Evolutionary conservation across 2,113 vertebrate genomes (phyloP).

Genomic region (Catharus fuscescens): DNA sequence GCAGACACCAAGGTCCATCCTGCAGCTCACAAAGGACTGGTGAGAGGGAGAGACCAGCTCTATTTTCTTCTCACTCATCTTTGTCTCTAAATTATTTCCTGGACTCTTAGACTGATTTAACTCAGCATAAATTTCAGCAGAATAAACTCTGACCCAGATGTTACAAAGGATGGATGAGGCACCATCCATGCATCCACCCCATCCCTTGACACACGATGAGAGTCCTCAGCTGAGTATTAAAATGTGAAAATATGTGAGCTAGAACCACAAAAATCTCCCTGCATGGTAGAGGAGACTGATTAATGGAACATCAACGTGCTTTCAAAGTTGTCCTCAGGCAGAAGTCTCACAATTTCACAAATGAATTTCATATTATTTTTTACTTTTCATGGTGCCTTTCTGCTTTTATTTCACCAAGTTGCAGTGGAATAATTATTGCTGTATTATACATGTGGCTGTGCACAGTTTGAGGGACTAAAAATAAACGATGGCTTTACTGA

Average conservation of each 20-base stretch:
- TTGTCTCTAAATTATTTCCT: background rate
- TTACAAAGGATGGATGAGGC: background rate
- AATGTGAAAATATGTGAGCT: background rate
- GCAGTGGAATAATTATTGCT: conserved; percentile 20
- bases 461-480: conserved; percentile 60
- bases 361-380: background rate
- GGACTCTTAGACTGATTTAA: background rate
- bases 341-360: background rate
- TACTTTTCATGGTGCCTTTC: background rate
- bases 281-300: background rate
- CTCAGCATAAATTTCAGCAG: background rate
- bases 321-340: background rate
- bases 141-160: background rate
- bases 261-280: background rate
- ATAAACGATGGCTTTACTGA: conserved; percentile 51
- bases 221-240: conserved; percentile 2
- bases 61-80: background rate
- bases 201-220: background rate
- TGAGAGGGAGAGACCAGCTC: background rate
- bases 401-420: background rate
- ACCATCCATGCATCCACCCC: background rate
- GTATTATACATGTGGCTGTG: background rate
- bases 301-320: background rate
- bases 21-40: background rate
- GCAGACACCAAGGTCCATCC: background rate